Conservation (phyloP, 1,140 invertebrate species). For the Lineus longissimus region DNA sequence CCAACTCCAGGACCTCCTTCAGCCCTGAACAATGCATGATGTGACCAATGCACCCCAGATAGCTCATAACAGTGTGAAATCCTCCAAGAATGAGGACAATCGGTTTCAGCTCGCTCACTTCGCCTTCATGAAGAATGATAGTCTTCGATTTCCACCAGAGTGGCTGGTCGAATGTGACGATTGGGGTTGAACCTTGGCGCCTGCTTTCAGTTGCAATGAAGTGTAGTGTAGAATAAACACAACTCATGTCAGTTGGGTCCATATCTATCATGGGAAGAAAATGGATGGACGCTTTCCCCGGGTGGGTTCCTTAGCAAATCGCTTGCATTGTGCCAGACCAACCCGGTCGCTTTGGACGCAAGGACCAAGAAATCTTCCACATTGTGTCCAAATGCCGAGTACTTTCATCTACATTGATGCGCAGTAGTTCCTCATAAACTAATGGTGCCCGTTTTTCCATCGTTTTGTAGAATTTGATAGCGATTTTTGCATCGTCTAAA, state of each 20-base stretch:
- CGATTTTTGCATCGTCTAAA: too few species aligned
- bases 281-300: not conserved
- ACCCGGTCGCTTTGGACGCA: constrained; percentile 9
- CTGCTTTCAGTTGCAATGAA: constrained; percentile 12
- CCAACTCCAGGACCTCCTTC: constrained; percentile 15
- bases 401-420: not conserved
- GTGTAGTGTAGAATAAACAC: constrained; percentile 4
- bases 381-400: constrained; percentile 6
- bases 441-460: not conserved
- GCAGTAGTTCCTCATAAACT: not conserved
- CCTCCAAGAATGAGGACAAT: constrained; percentile 19
- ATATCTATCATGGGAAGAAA: constrained; percentile 4
- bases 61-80: constrained; percentile 25
- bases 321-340: constrained; percentile 3
- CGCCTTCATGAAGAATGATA: constrained; percentile 5
- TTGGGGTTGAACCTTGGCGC: constrained; percentile 1
- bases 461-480: constrained; percentile 4
- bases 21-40: constrained; percentile 25
- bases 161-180: constrained; percentile 20
- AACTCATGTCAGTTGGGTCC: not conserved
- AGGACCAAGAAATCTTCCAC: constrained; percentile 12
- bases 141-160: constrained; percentile 12
- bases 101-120: not conserved
- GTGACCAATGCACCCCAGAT: constrained; percentile 20
- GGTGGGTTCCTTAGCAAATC: not conserved